Percentiles rank a stretch among this genome's conserved stretches.
phyloP scores from a whole-genome alignment of 2,797 vertebrate genomes.

The Sebastes wilsoni region DNA sequence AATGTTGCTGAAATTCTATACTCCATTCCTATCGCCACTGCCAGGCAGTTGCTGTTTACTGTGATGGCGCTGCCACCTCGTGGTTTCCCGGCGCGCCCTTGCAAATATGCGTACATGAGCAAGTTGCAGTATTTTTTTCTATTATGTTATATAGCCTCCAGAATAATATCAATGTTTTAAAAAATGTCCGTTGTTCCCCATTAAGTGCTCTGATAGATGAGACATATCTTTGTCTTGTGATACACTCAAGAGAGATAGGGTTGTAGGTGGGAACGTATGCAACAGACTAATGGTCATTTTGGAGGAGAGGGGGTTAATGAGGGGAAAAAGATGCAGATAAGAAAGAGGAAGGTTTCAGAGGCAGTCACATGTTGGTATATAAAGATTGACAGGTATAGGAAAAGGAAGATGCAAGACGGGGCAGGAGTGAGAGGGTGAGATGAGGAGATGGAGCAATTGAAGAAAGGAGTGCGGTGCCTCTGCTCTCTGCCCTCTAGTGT shows the following conservation, averaged over 20 bases:
- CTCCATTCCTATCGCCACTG: too few species aligned
- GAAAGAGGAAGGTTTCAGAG: not conserved
- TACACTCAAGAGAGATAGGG: not conserved
- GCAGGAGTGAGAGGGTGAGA: slow-evolving; percentile 25
- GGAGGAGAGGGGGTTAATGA: not conserved
- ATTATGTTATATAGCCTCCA: too few species aligned
- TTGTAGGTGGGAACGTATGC: not conserved
- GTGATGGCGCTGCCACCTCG: too few species aligned
- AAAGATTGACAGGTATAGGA: slow-evolving; percentile 16
- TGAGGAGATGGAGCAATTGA: slow-evolving; percentile 48
- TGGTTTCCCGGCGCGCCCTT: too few species aligned
- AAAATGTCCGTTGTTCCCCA: too few species aligned
- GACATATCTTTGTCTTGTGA: not conserved
- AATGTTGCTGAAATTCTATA: too few species aligned
- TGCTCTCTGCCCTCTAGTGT: slow-evolving; percentile 57
- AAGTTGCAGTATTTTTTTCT: too few species aligned
- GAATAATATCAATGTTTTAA: too few species aligned
- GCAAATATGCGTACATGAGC: too few species aligned
- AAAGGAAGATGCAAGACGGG: not conserved
- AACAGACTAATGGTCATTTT: not conserved
- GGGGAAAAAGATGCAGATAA: not conserved
- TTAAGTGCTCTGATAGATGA: slow-evolving; percentile 1
- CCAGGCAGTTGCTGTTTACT: too few species aligned
- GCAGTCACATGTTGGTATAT: not conserved
- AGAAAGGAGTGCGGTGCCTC: slow-evolving; percentile 10